Evolutionary conservation across 2,113 vertebrate species (phyloP).

Genomic region (Siniperca chuatsi): DNA sequence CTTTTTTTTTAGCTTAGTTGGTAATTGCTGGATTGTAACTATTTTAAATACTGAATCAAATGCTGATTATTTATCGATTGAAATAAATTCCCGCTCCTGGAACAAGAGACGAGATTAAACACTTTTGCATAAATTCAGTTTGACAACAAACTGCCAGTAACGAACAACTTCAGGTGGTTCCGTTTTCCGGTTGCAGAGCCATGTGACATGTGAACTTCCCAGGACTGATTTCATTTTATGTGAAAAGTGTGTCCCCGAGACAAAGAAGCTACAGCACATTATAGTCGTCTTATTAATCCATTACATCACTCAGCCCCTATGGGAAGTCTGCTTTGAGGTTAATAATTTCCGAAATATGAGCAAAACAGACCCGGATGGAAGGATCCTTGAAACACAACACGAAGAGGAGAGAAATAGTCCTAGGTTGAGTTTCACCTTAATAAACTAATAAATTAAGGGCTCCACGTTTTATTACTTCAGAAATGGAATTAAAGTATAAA

Average conservation of each 20-base stretch:
- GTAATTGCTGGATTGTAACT: neutral
- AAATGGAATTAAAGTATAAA: slow-evolving; percentile 85
- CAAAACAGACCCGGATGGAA: slow-evolving; percentile 61
- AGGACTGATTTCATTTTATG: slow-evolving; percentile 56
- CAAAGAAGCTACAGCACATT: slow-evolving; percentile 71
- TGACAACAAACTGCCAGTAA: slow-evolving; percentile 17
- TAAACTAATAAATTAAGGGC: slow-evolving; percentile 79
- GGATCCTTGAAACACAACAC: slow-evolving; percentile 60
- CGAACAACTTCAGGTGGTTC: neutral
- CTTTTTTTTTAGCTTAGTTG: neutral
- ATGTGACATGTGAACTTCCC: slow-evolving; percentile 27
- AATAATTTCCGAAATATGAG: slow-evolving; percentile 78
- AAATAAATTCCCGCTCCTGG: neutral
- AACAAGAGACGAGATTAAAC: neutral
- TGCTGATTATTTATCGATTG: neutral
- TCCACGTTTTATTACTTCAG: slow-evolving; percentile 76
- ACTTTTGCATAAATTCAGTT: neutral
- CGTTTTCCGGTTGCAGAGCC: neutral
- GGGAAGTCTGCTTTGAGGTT: slow-evolving; percentile 72
- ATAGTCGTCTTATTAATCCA: slow-evolving; percentile 83
- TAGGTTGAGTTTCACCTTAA: slow-evolving; percentile 72
- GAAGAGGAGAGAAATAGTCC: slow-evolving; percentile 52
- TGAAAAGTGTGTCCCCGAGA: slow-evolving; percentile 71
- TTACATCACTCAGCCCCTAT: slow-evolving; percentile 80
- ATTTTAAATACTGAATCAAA: neutral